These are phyloP conservation scores for Brachionus angularis DNA, from an alignment of 1,140 invertebrate genomes.

Conservation along the genomic window DNA sequence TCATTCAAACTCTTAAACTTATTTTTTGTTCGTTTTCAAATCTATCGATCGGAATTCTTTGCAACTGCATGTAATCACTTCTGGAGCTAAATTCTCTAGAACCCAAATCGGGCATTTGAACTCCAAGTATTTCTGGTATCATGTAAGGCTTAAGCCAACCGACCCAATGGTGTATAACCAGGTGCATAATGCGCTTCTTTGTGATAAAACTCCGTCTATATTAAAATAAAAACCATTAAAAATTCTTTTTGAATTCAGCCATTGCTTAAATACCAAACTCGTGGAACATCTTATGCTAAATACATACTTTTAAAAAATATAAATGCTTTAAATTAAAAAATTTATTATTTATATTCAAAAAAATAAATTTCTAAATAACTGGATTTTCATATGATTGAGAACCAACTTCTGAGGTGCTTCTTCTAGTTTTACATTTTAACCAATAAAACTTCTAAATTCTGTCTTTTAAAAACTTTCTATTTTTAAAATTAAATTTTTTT, in stretches of 20 bases:
- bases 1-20: no score
- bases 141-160: conserved; percentile 82
- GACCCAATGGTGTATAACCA: conserved; percentile 75
- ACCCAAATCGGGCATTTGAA: conserved; percentile 57
- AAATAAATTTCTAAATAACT: conserved; percentile 44
- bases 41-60: not conserved
- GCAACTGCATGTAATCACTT: conserved; percentile 31
- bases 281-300: conserved; percentile 52
- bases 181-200: conserved; percentile 67
- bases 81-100: not conserved
- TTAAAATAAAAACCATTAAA: conserved; percentile 45
- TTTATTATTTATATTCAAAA: conserved; percentile 50
- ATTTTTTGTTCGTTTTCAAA: conserved; percentile 5
- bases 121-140: conserved; percentile 71
- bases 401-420: conserved; percentile 62
- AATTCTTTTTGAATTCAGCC: not conserved
- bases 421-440: conserved; percentile 66
- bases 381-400: conserved; percentile 57
- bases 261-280: conserved; percentile 48
- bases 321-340: conserved; percentile 50
- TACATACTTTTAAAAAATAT: conserved; percentile 48
- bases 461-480: conserved; percentile 62
- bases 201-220: conserved; percentile 57
- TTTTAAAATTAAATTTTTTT: not conserved
- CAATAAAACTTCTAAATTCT: conserved; percentile 73